phyloP scores from a whole-genome alignment of 35 echinoderm and acorn worm species.

The Apostichopus californicus region DNA sequence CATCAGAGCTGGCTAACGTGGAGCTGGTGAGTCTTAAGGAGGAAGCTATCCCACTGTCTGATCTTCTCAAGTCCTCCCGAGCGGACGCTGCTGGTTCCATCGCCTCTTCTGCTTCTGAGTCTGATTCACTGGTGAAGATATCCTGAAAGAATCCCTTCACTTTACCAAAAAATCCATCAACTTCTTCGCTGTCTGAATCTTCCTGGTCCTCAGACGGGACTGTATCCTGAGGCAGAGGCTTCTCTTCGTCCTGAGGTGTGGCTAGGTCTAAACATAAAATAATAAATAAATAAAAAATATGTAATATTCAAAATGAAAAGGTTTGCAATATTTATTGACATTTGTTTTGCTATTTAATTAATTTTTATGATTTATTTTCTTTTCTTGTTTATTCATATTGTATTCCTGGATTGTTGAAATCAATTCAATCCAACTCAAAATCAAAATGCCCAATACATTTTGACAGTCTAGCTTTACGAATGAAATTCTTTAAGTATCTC shows the following conservation, averaged over 20 bases:
- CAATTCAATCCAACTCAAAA: too few relatives aligned
- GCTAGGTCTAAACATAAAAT: constrained; percentile 53
- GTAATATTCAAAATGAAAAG: background rate
- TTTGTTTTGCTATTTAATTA: too few relatives aligned
- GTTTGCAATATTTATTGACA: background rate
- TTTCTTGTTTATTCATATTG: too few relatives aligned
- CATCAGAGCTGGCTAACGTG: constrained; percentile 66
- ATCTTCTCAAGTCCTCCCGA: constrained; percentile 32
- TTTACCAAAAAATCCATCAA: constrained; percentile 88
- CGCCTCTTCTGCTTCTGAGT: constrained; percentile 77
- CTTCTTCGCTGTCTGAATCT: constrained; percentile 59
- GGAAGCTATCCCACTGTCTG: constrained; percentile 76
- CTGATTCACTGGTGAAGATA: constrained; percentile 81
- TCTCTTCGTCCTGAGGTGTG: constrained; percentile 84
- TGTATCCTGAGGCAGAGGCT: constrained; percentile 54
- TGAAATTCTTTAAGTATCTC: too few relatives aligned
- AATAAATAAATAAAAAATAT: background rate
- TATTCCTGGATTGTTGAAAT: too few relatives aligned
- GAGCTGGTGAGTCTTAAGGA: constrained; percentile 57
- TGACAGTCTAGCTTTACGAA: too few relatives aligned
- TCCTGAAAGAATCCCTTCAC: constrained; percentile 83
- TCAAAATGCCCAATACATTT: too few relatives aligned
- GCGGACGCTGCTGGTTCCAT: background rate
- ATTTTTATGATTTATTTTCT: too few relatives aligned
- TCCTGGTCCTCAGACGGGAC: constrained; percentile 71